Base-by-base conservation (phyloP, 2,113 vertebrate genomes). In the Delphinus delphis region DNA sequence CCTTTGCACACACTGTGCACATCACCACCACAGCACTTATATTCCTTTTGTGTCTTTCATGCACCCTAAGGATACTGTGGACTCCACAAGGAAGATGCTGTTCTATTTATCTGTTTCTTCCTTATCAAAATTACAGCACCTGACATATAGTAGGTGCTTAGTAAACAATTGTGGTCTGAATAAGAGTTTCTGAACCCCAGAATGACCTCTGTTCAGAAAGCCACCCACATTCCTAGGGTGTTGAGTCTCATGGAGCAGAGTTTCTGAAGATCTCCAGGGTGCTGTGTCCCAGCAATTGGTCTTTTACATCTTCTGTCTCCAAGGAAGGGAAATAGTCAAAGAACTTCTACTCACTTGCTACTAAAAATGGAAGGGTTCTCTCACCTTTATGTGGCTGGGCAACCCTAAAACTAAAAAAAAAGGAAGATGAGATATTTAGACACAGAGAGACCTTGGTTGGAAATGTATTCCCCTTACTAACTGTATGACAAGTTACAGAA, bases 171-270 rank as follows among this genome's bases (percentile, higher is more conserved):
- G 25, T 41, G 33, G 36, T 62, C n/a, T 85, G n/a, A 89, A 81
- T 23, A 76, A 94, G 50, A 26, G 12, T 95, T 94, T 92, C 55
- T 83, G 89, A 95, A 80, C 31, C 17, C 38, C 84, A 88, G 67
- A 38, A 44, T 89, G 76, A 55, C 25, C n/a, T 76, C 38, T 92
- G 44, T 62, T 87, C 38, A 85, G 88, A 96, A 92, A 86, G 62
- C 21, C n/a, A 9, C 18, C 2, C 44, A 36, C 23, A 10, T 62
- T 86, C 38, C 36, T 41, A 87, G 23, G 60, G 26, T 33, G 5
- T 2, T 55, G 28, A 65, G 60, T 95, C 47, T 77, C 53, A 65
- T 14, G 33, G 11, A 36, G 7, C 26, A 81, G 36, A 96, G 26
- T 25, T 83, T 83, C 77, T 44, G 50, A 84, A 95, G 36, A 76